Base-by-base conservation (phyloP, 1,140 invertebrate genomes). In the Melitaea cinxia region DNA sequence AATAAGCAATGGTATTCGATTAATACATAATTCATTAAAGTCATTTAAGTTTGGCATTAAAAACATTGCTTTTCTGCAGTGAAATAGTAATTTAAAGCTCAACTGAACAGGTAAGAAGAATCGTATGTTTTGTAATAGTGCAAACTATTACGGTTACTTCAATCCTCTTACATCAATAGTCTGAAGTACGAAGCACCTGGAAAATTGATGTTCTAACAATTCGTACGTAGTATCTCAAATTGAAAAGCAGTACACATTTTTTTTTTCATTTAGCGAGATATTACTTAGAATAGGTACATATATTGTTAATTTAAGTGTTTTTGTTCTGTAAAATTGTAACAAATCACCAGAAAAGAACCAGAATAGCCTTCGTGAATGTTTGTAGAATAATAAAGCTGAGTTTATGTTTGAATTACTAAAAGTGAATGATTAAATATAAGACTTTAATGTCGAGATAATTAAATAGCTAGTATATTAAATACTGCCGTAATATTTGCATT, bases 101-200 rank as follows among this genome's bases (percentile, higher is more conserved):
- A 47, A 12, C n/a, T 47, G 49, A 52, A 49, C 12, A n/a, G 47
- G 39, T 49, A 63, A 66, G 33, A 66, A 57, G 64, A 55, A 60
- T 66, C 52, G 56, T 21, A 47, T 47, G 55, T 65, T 61, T 68
- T 68, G 70, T 69, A 75, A 73, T 69, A 68, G 56, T 70, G 73
- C 55, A 70, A 65, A 72, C 69, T 73, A 74, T 82, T 79, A 78
- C 69, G 68, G 67, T 62, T 62, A 65, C 65, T 75, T 59, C 79
- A 82, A 86, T 84, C 83, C 79, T 85, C 79, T 83, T 85, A 87
- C 69, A 74, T 78, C 73, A 76, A 80, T 82, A 65, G 78, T 64
- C 64, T 67, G 66, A 79, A 68, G 61, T 72, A 53, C 69, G 58
- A 74, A 54, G 59, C 58, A 57, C 73, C 55, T 65, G 58, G 42